phyloP scores from a whole-genome alignment of 2,797 vertebrate genomes.

The Austrolebias charrua region DNA sequence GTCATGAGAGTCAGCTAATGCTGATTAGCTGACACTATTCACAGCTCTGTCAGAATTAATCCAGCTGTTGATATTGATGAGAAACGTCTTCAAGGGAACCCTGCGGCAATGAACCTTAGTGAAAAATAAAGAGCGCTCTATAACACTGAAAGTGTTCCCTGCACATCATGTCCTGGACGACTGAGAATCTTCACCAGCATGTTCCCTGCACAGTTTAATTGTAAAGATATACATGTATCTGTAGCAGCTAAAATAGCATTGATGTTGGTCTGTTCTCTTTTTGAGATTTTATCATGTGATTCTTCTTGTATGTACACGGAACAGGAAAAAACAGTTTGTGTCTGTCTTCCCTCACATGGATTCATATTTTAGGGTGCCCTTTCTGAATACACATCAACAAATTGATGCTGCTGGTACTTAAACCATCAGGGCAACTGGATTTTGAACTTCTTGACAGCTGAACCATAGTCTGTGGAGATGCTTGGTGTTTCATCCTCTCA shows the following conservation, averaged over 20 bases:
- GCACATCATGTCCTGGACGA: too few relatives aligned
- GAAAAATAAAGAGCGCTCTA: constrained; percentile 9
- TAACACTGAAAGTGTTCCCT: constrained; percentile 3
- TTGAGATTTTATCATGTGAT: neutral
- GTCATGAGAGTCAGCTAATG: constrained; percentile 18
- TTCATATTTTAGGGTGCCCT: too few relatives aligned
- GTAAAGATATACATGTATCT: neutral
- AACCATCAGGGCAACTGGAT: too few relatives aligned
- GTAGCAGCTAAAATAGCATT: neutral
- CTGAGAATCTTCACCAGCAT: too few relatives aligned
- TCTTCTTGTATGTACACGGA: neutral
- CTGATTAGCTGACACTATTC: constrained; percentile 27
- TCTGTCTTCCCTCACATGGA: too few relatives aligned
- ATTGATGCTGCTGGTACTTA: too few relatives aligned
- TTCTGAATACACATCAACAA: too few relatives aligned
- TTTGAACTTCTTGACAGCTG: too few relatives aligned
- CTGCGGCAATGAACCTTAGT: constrained; percentile 22
- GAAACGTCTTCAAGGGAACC: constrained; percentile 22
- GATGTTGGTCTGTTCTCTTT: neutral
- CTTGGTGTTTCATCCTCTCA: too few relatives aligned
- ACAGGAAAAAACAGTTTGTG: too few relatives aligned
- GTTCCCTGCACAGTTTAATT: constrained; percentile 8
- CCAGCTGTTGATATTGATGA: constrained; percentile 30
- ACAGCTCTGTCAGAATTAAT: constrained; percentile 29
- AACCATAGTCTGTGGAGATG: too few relatives aligned